Evolutionary conservation across 1,140 invertebrate genomes (phyloP), one percentile per base, ranked within the genome.

Genomic region (Palaemon carinicauda): DNA sequence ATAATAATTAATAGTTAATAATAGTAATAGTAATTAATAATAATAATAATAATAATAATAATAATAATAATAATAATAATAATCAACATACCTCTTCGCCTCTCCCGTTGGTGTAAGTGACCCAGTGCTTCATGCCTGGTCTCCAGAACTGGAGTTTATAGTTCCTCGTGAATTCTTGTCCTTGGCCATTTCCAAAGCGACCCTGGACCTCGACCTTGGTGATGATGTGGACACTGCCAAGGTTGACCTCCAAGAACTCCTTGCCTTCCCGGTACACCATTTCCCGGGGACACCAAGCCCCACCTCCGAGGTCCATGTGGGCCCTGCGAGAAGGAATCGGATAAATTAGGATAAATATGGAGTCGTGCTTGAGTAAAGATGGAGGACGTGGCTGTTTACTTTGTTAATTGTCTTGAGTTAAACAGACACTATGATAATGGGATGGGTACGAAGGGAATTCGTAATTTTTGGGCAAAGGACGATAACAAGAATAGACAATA

Each of bases 121-220:
- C 41, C 41, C 41, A 91, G 90, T 91, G 91, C 89, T 88, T 90
- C 24, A 54, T 81, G 31, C 92, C 91, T 0, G 95, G 94, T 60
- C 96, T 92, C 96, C 96, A 97, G 91, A 98, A 99, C 90, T 98
- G 97, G 86, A 99, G 91, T 90, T 96, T 94, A 92, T 97, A 98
- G 78, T 95, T 94, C 91, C 97, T 96, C 1, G 96, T 95, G 91
- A 95, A 99, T 92, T 99, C 98, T 90, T 96, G 94, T 10, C 97
- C 98, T 90, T 97, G 94, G 89, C 97, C 97, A 92, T 98, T 98
- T 52, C 96, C 97, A 91, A 96, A 98, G 27, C 98, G 94, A 50
- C 98, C 98, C 92, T 98, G 97, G 0, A 96, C 97, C 87, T 95
- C 95, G 0, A 96, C 94, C 7, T 94, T 95, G 5, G 96, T 97